Conservation (phyloP, 92 coral and sea anemone genomes). For the Palythoa grandiflora region DNA sequence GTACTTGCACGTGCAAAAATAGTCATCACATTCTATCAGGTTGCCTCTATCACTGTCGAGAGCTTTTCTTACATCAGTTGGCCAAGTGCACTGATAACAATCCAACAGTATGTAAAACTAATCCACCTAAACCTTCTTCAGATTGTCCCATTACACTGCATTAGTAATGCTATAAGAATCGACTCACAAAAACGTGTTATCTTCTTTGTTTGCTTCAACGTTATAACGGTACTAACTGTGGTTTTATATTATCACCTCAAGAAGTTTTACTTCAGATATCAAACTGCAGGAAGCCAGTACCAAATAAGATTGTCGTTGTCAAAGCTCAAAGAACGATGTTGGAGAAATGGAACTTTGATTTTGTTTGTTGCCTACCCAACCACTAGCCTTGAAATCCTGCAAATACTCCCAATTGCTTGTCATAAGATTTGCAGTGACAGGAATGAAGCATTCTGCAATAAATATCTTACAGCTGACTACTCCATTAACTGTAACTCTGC, state of each 20-base stretch:
- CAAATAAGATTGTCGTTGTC: not conserved
- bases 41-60: constrained; percentile 64
- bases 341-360: constrained; percentile 53
- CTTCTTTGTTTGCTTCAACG: constrained; percentile 41
- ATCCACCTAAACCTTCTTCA: constrained; percentile 64
- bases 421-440: constrained; percentile 57
- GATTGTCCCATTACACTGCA: constrained; percentile 61
- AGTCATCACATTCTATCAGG: constrained; percentile 65
- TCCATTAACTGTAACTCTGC: constrained; percentile 58
- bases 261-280: not conserved
- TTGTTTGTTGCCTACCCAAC: constrained; percentile 63
- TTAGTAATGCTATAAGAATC: constrained; percentile 35
- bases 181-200: constrained; percentile 58
- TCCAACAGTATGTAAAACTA: constrained; percentile 60
- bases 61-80: constrained; percentile 65
- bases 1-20: constrained; percentile 66
- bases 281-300: not conserved
- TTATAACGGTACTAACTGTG: constrained; percentile 12
- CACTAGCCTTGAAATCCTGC: constrained; percentile 61
- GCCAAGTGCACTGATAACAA: constrained; percentile 56
- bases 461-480: constrained; percentile 64
- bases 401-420: constrained; percentile 55
- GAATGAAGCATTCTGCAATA: constrained; percentile 30
- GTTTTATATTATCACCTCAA: constrained; percentile 25
- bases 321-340: constrained; percentile 42